phyloP scores from a whole-genome alignment of 2,797 vertebrate genomes.

The Percopsis omiscomaycus region DNA sequence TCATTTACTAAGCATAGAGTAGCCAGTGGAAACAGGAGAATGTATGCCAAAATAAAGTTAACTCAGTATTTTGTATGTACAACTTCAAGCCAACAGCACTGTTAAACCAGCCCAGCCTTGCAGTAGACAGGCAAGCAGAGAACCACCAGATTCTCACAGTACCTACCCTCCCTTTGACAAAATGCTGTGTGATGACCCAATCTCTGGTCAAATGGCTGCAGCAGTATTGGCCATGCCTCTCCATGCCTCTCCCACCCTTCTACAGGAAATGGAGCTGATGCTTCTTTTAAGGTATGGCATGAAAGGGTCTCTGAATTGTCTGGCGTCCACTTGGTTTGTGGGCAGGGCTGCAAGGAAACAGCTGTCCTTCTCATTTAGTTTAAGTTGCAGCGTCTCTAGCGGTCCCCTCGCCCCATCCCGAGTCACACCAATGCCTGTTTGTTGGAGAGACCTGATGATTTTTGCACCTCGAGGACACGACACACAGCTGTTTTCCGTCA shows the following conservation, averaged over 20 bases:
- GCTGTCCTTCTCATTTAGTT: constrained; percentile 70
- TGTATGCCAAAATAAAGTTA: too few relatives aligned
- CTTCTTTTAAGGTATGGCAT: constrained; percentile 38
- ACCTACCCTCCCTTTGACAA: constrained; percentile 42
- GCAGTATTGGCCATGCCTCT: constrained; percentile 32
- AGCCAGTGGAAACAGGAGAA: too few relatives aligned
- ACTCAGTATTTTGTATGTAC: too few relatives aligned
- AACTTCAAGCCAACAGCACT: too few relatives aligned
- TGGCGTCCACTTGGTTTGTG: constrained; percentile 54
- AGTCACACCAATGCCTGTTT: constrained; percentile 23
- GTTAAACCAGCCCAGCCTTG: background rate
- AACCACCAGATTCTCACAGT: constrained; percentile 33
- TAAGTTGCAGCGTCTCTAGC: constrained; percentile 26
- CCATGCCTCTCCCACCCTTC: constrained; percentile 29
- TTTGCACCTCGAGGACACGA: constrained; percentile 58
- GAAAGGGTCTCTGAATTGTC: constrained; percentile 43
- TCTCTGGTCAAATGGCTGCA: constrained; percentile 34
- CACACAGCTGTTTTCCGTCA: constrained; percentile 73
- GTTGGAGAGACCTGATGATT: constrained; percentile 61
- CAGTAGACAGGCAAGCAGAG: constrained; percentile 29
- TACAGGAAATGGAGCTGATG: constrained; percentile 41
- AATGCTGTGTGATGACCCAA: constrained; percentile 43
- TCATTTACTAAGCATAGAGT: too few relatives aligned
- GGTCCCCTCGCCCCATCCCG: constrained; percentile 9
- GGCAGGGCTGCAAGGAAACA: constrained; percentile 65